Percentiles rank a stretch among this genome's conserved stretches.
phyloP scores from a whole-genome alignment of 2,797 vertebrate genomes.

The Podarcis lilfordi region DNA sequence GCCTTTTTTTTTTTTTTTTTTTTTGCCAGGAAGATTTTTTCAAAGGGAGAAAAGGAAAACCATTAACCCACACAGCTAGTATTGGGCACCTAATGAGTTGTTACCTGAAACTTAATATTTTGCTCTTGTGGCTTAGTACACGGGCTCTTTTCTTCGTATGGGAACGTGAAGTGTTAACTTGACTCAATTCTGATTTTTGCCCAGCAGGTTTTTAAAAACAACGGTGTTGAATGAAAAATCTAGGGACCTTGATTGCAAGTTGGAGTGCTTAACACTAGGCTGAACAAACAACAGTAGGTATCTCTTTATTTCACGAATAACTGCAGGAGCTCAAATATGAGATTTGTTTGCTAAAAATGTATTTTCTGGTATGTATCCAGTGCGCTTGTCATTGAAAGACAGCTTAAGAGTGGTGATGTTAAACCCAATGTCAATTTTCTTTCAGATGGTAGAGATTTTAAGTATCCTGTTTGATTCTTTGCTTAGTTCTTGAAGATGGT shows the following conservation, averaged over 20 bases:
- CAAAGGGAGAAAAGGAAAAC: no score
- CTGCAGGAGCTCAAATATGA: not conserved
- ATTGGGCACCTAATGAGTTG: not conserved
- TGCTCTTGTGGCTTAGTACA: not conserved
- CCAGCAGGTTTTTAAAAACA: not conserved
- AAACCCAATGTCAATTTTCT: not conserved
- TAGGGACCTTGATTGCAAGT: fast-evolving
- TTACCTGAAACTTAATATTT: not conserved
- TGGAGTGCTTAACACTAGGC: fast-evolving
- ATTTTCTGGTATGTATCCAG: not conserved
- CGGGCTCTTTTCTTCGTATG: not conserved
- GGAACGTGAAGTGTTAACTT: not conserved
- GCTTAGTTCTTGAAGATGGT: not conserved
- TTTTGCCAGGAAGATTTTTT: no score
- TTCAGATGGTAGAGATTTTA: not conserved
- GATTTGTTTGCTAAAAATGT: not conserved
- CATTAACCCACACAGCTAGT: not conserved
- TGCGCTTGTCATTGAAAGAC: not conserved
- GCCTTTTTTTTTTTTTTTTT: not conserved
- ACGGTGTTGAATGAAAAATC: not conserved
- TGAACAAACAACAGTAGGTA: not conserved
- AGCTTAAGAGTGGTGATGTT: not conserved
- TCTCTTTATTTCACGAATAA: not conserved
- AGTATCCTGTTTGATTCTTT: not conserved
- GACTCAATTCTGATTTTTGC: not conserved